Evolutionary conservation across 1,140 invertebrate species (phyloP).

Genomic region (Pseudomyrmex gracilis): DNA sequence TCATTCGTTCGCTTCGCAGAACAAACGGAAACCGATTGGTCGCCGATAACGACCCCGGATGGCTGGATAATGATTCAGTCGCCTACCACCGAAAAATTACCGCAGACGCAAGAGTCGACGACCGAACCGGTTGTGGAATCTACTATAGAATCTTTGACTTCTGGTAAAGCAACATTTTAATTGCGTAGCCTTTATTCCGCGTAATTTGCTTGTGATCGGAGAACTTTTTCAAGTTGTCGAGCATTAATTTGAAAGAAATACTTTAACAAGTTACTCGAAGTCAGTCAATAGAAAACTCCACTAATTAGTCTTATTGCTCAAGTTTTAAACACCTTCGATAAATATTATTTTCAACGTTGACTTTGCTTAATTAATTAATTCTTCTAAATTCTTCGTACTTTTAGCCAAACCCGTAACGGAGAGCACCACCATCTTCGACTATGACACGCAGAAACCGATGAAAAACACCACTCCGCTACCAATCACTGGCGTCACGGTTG

Average conservation of each 20-base stretch:
- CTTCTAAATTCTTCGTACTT: slow-evolving; percentile 1
- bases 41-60: slow-evolving; percentile 87
- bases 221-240: slow-evolving; percentile 27
- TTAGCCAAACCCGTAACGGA: slow-evolving; percentile 74
- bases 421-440: slow-evolving; percentile 69
- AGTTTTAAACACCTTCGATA: background rate
- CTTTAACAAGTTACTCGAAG: background rate
- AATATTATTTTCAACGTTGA: background rate
- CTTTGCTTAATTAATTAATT: background rate
- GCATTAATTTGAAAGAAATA: slow-evolving; percentile 19
- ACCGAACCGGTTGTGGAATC: slow-evolving; percentile 72
- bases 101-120: slow-evolving; percentile 61
- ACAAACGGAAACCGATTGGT: slow-evolving; percentile 83
- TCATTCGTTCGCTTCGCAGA: slow-evolving; percentile 77
- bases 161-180: slow-evolving; percentile 69
- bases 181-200: slow-evolving; percentile 17
- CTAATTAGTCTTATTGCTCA: background rate
- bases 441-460: slow-evolving; percentile 72
- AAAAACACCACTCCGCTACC: slow-evolving; percentile 78
- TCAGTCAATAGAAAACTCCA: slow-evolving; percentile 7
- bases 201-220: slow-evolving; percentile 28
- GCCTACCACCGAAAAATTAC: slow-evolving; percentile 77
- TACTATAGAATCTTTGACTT: slow-evolving; percentile 81
- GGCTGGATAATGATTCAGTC: slow-evolving; percentile 88
- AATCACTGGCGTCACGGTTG: slow-evolving; percentile 76